A percentile compares a stretch with the other conserved stretches of the same genome.
Conservation (phyloP, 2,797 vertebrate species). For the Macrochelys suwanniensis region DNA sequence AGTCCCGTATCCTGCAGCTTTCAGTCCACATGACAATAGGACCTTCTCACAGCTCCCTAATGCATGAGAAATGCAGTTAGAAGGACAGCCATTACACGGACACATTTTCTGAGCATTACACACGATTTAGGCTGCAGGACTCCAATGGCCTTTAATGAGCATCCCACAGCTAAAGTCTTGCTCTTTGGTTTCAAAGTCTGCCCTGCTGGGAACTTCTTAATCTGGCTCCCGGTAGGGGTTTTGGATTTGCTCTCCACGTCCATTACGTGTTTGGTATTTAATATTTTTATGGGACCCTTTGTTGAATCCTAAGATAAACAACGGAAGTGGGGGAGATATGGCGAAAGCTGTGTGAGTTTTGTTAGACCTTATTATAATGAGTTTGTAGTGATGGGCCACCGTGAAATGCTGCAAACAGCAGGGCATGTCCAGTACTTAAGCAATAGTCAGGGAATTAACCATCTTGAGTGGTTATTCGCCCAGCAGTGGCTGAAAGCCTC, state of each 20-base stretch:
- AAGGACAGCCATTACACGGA: neutral
- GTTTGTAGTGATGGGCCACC: accelerated
- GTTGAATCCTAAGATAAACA: slow-evolving; percentile 25
- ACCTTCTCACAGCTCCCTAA: neutral
- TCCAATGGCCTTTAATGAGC: neutral
- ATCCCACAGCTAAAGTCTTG: neutral
- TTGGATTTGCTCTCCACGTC: slow-evolving; percentile 12
- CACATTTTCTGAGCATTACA: accelerated
- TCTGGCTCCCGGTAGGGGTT: slow-evolving; percentile 42
- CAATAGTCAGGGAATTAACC: neutral
- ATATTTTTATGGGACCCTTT: slow-evolving; percentile 48
- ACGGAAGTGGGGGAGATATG: neutral
- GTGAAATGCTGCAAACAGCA: neutral
- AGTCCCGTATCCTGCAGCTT: neutral
- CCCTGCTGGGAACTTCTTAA: neutral
- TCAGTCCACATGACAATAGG: neutral
- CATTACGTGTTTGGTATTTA: slow-evolving; percentile 66
- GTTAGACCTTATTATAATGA: slow-evolving; percentile 2
- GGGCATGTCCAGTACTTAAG: neutral
- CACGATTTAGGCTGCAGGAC: neutral
- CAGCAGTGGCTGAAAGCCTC: neutral
- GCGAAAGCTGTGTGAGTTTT: neutral
- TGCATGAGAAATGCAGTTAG: neutral
- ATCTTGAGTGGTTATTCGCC: accelerated
- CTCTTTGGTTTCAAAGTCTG: slow-evolving; percentile 37